These are phyloP conservation scores for Harmothoe impar DNA, from an alignment of 2,888 invertebrate genomes.

Conservation along the genomic window DNA sequence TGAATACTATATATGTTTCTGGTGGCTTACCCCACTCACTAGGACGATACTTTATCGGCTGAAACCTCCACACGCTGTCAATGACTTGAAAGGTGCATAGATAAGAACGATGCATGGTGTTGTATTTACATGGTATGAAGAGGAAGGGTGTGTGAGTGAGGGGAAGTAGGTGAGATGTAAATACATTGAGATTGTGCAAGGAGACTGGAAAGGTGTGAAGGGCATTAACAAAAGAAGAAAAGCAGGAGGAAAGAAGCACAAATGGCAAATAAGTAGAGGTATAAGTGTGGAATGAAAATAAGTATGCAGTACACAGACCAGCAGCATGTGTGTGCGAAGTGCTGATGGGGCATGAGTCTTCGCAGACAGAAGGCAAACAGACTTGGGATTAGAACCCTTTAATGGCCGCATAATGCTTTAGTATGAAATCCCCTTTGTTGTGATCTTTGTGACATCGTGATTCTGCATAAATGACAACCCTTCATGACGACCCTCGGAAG, in stretches of 20 bases:
- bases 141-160: neutral
- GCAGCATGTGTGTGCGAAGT: neutral
- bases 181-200: too few relatives aligned
- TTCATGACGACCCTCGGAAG: too few relatives aligned
- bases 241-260: neutral
- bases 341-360: neutral
- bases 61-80: neutral
- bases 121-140: neutral
- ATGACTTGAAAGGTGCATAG: neutral
- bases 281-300: too few relatives aligned
- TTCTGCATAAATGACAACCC: too few relatives aligned
- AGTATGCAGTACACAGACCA: neutral
- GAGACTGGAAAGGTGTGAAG: neutral
- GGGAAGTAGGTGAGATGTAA: neutral
- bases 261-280: neutral
- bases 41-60: neutral
- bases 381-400: too few relatives aligned
- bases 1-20: slow-evolving; percentile 2
- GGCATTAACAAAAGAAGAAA: neutral
- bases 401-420: too few relatives aligned
- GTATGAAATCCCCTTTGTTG: too few relatives aligned
- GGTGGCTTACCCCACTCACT: neutral
- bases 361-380: neutral
- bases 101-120: slow-evolving; percentile 10
- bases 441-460: too few relatives aligned